Evolutionary conservation across 2,888 invertebrate species (phyloP).

Genomic region (Tricholauxania praeusta): DNA sequence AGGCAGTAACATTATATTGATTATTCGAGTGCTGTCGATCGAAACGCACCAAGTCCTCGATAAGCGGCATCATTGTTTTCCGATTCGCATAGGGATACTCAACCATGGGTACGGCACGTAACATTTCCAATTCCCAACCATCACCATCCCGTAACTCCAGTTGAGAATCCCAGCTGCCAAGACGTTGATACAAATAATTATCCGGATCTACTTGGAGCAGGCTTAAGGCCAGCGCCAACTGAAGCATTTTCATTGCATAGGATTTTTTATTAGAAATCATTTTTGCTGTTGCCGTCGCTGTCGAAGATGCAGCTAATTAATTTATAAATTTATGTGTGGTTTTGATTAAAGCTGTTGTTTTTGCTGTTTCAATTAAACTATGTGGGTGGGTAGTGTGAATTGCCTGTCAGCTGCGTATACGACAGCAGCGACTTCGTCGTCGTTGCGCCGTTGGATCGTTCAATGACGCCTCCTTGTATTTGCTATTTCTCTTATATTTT

Average conservation of each 20-base stretch:
- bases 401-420: slow-evolving; percentile 45
- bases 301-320: slow-evolving; percentile 29
- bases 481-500: slow-evolving; percentile 34
- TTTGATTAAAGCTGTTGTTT: slow-evolving; percentile 39
- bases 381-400: slow-evolving; percentile 43
- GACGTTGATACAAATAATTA: slow-evolving; percentile 72
- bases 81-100: slow-evolving; percentile 67
- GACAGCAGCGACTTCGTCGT: slow-evolving; percentile 47
- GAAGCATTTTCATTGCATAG: slow-evolving; percentile 84
- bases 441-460: slow-evolving; percentile 54
- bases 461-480: slow-evolving; percentile 56
- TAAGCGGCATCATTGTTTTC: slow-evolving; percentile 68
- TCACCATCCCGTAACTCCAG: slow-evolving; percentile 63
- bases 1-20: slow-evolving; percentile 72
- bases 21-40: slow-evolving; percentile 73
- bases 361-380: slow-evolving; percentile 5
- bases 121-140: slow-evolving; percentile 67
- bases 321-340: slow-evolving; percentile 28
- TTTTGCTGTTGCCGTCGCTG: slow-evolving; percentile 40
- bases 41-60: slow-evolving; percentile 69
- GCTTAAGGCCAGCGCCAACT: slow-evolving; percentile 84
- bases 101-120: slow-evolving; percentile 63
- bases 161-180: slow-evolving; percentile 69
- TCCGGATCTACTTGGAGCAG: slow-evolving; percentile 83
- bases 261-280: slow-evolving; percentile 88